These are phyloP conservation scores for Chelonus formosanus DNA, from an alignment of 2,888 invertebrate genomes.

Conservation along the genomic window DNA sequence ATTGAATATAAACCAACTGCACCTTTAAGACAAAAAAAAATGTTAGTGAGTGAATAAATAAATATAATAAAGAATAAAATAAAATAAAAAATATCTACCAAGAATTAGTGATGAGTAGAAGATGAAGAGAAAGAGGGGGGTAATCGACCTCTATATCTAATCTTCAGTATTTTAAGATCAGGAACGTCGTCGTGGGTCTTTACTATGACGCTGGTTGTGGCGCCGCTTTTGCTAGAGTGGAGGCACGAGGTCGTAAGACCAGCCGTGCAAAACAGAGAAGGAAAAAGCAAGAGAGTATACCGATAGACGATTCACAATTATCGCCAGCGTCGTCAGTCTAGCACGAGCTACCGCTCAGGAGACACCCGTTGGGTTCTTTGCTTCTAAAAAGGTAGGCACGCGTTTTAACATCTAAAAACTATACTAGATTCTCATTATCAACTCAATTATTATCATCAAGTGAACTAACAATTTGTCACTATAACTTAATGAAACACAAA, in stretches of 20 bases:
- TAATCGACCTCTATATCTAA: conserved; percentile 10
- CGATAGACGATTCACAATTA: conserved; percentile 50
- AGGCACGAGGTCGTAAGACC: conserved; percentile 18
- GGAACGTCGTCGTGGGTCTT: conserved; percentile 7
- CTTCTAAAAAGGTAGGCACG: conserved; percentile 56
- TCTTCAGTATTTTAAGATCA: conserved; percentile 33
- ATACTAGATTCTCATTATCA: conserved; percentile 7
- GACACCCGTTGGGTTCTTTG: conserved; percentile 57
- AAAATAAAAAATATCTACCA: not conserved
- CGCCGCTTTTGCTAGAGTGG: conserved; percentile 11
- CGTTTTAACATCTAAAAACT: conserved; percentile 5
- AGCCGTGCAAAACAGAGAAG: conserved; percentile 23
- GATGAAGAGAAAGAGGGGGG: not conserved
- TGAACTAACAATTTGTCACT: no score
- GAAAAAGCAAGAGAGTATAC: conserved; percentile 32
- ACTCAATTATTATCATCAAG: not conserved
- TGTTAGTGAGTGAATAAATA: not conserved
- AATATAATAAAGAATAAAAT: conserved; percentile 3
- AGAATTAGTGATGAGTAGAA: no score
- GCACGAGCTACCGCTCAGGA: conserved; percentile 62
- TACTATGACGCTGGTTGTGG: conserved; percentile 11
- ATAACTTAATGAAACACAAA: no score
- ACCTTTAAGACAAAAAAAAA: not conserved
- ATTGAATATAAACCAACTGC: not conserved
- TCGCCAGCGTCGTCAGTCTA: conserved; percentile 55